phyloP scores from a whole-genome alignment of 2,113 vertebrate species.

The Ceyx margarethae region DNA sequence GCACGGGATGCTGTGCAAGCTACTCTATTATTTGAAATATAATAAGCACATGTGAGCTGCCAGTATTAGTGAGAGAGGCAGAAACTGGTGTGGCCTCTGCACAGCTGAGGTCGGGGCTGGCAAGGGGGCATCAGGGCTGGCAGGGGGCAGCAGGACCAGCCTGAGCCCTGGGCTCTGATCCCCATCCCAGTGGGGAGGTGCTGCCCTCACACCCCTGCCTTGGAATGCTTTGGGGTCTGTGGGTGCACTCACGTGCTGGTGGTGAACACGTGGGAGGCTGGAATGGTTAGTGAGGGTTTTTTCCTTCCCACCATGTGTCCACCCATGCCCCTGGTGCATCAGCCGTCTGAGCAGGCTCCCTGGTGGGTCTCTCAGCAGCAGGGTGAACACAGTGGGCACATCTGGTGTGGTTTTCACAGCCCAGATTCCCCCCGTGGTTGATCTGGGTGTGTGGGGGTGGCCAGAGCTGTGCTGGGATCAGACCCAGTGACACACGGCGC shows the following conservation, averaged over 20 bases:
- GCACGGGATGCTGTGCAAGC: background rate
- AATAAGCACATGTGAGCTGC: background rate
- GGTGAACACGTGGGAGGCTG: background rate
- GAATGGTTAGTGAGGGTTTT: fast-evolving
- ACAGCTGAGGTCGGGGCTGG: background rate
- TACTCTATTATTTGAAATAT: background rate
- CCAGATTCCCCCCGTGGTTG: fast-evolving
- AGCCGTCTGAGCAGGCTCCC: fast-evolving
- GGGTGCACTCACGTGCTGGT: fast-evolving
- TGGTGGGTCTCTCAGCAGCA: fast-evolving
- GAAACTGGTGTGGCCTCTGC: background rate
- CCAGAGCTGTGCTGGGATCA: background rate
- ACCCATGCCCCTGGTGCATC: fast-evolving
- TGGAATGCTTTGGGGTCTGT: fast-evolving
- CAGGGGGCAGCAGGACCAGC: fast-evolving
- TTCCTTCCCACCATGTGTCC: fast-evolving
- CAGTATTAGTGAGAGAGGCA: fast-evolving
- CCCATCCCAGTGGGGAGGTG: fast-evolving
- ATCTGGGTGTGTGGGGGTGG: background rate
- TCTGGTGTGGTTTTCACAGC: fast-evolving
- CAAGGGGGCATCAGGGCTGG: fast-evolving
- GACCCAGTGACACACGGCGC: fast-evolving
- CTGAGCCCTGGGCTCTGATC: background rate
- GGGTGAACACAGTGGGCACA: background rate
- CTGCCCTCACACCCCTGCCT: fast-evolving